These are phyloP conservation scores for Cirrhinus mrigala DNA, from an alignment of 2,797 vertebrate species.

Conservation along the genomic window DNA sequence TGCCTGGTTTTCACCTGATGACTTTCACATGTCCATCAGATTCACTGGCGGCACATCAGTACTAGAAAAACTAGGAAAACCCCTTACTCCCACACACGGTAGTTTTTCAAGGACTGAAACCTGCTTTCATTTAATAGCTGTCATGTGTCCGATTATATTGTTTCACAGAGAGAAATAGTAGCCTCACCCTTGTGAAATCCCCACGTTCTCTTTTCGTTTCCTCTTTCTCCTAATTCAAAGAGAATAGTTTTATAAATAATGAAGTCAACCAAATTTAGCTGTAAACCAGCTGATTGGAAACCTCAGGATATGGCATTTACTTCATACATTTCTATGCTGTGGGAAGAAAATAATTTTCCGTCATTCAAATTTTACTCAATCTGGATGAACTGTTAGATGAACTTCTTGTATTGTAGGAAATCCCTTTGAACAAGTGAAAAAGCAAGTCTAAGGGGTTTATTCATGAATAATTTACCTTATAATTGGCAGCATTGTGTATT, in stretches of 20 bases:
- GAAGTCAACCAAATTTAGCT: background rate
- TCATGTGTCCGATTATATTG: background rate
- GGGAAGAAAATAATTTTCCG: constrained; percentile 19
- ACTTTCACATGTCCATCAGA: constrained; percentile 14
- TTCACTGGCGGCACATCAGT: background rate
- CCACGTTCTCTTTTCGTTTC: constrained; percentile 27
- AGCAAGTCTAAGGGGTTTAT: constrained; percentile 13
- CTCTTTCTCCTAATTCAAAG: constrained; percentile 22
- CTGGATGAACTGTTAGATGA: background rate
- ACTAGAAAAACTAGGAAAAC: background rate
- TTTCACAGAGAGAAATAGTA: background rate
- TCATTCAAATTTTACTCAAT: background rate
- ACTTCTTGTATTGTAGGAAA: constrained; percentile 12
- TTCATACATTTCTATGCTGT: background rate
- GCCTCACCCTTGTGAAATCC: constrained; percentile 7
- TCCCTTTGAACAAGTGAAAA: constrained; percentile 9
- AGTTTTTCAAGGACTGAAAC: background rate
- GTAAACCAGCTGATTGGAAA: constrained; percentile 4
- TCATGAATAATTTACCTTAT: constrained; percentile 8
- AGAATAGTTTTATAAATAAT: background rate
- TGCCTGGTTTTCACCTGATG: background rate
- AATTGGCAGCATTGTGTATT: constrained; percentile 1
- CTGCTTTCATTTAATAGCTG: constrained; percentile 10
- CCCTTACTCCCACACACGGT: background rate
- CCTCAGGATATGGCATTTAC: constrained; percentile 8